Evolutionary conservation across 2,888 invertebrate species (phyloP), one percentile per base, ranked within the genome.

Genomic region (Prosapia bicincta): DNA sequence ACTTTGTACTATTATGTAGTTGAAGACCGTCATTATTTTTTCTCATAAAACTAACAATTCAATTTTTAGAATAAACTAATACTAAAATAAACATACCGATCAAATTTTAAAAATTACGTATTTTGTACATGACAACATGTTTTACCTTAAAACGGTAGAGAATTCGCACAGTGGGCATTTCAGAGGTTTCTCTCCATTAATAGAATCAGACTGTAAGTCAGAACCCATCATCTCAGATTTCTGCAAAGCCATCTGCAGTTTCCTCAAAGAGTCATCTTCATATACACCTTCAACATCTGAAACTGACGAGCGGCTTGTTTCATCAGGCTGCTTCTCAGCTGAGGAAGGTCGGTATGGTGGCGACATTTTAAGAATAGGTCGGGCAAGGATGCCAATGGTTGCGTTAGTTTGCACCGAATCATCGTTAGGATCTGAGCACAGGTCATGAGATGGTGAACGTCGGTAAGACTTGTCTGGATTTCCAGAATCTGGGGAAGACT

Each of bases 121-220:
- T n/a, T n/a, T n/a, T n/a, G n/a, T n/a, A n/a, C n/a, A n/a, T n/a
- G n/a, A n/a, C n/a, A n/a, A n/a, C n/a, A n/a, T n/a, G n/a, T n/a
- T 82, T 86, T 85, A n/a, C 76, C 76, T 76, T 13, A 86, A 85
- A 3, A 82, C 80, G 1, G 86, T 85, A 54, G 85, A 82, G 80
- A 85, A 88, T 54, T 83, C 83, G 80, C 89, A 88, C 54, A 88
- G 82, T 77, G 88, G 87, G 80, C 89, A 88, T 82, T 86, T 86
- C 80, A 84, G 85, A 10, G 79, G 78, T 69, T 82, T 79, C 75
- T 79, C 79, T 72, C 78, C 32, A 43, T 71, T 69, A 65, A 69
- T 28, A 26, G 78, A 65, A 5, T 77, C 79, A 69, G 79, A 78
- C 73, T 77, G 71, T 7, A 78, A 79, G 26, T 76, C 75, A 69